phyloP scores from a whole-genome alignment of 2,797 vertebrate genomes.

The Halcyon smyrnensis region DNA sequence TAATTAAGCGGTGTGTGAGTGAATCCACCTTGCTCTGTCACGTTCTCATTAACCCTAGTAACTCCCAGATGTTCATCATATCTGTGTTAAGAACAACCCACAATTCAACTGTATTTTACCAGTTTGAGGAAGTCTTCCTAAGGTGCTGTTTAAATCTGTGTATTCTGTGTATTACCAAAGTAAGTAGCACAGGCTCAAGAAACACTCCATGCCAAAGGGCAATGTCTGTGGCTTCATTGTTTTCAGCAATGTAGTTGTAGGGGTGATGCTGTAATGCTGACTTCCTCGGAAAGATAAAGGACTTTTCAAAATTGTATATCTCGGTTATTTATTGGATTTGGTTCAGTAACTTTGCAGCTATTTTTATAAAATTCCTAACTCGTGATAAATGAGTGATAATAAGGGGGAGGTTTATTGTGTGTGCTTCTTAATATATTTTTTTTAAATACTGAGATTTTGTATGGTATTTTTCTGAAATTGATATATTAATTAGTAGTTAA shows the following conservation, averaged over 20 bases:
- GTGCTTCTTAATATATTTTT: neutral
- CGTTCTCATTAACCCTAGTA: neutral
- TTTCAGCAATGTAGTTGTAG: neutral
- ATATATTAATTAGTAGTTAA: neutral
- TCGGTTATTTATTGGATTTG: neutral
- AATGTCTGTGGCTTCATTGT: accelerated
- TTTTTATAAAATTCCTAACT: neutral
- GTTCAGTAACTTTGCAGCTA: neutral
- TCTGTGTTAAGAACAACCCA: neutral
- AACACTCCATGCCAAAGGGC: neutral
- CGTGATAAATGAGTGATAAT: neutral
- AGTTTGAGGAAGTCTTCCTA: neutral
- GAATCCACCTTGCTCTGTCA: slow-evolving; percentile 11
- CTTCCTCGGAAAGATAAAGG: neutral
- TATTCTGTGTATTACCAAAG: neutral
- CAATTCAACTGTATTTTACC: neutral
- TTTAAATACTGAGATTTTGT: neutral
- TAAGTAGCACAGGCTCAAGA: neutral
- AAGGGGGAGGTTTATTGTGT: neutral
- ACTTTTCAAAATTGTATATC: neutral
- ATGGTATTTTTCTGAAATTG: neutral
- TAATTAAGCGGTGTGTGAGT: slow-evolving; percentile 58
- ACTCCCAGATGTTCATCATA: neutral
- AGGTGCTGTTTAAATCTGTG: neutral
- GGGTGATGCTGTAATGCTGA: neutral